Conservation (phyloP, 2,113 vertebrate species). For the Oncorhynchus gorbuscha region DNA sequence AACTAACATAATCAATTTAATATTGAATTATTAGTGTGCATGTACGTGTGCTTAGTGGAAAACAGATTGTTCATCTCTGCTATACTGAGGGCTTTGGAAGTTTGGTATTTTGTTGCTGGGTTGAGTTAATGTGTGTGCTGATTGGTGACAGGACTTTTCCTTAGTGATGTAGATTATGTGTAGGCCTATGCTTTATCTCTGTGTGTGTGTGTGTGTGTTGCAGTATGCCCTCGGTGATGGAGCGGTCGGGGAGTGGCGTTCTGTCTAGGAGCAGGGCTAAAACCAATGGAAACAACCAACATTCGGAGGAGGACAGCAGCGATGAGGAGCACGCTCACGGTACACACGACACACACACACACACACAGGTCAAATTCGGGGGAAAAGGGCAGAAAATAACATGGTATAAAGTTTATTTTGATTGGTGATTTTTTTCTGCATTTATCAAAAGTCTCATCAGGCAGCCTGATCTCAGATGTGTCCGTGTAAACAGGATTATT, state of each 20-base stretch:
- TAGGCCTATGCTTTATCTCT: neutral
- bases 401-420: too few relatives aligned
- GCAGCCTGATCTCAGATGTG: too few relatives aligned
- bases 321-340: slow-evolving; percentile 77
- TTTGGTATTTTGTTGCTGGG: too few relatives aligned
- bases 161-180: neutral
- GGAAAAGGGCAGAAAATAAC: too few relatives aligned
- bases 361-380: neutral
- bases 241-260: slow-evolving; percentile 83
- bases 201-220: slow-evolving; percentile 25
- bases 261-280: slow-evolving; percentile 87
- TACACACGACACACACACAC: slow-evolving; percentile 34
- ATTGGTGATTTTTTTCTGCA: too few relatives aligned
- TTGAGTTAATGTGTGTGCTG: neutral
- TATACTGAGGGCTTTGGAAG: neutral
- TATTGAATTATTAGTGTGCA: too few relatives aligned
- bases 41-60: too few relatives aligned
- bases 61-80: too few relatives aligned
- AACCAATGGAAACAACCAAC: slow-evolving; percentile 78
- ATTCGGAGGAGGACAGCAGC: slow-evolving; percentile 77
- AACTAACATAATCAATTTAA: too few relatives aligned
- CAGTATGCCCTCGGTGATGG: slow-evolving; percentile 88
- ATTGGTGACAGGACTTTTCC: neutral
- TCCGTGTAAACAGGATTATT: too few relatives aligned
- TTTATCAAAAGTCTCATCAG: too few relatives aligned